Base-by-base conservation (phyloP, 92 coral and sea anemone genomes). In the Pocillopora meandrina region DNA sequence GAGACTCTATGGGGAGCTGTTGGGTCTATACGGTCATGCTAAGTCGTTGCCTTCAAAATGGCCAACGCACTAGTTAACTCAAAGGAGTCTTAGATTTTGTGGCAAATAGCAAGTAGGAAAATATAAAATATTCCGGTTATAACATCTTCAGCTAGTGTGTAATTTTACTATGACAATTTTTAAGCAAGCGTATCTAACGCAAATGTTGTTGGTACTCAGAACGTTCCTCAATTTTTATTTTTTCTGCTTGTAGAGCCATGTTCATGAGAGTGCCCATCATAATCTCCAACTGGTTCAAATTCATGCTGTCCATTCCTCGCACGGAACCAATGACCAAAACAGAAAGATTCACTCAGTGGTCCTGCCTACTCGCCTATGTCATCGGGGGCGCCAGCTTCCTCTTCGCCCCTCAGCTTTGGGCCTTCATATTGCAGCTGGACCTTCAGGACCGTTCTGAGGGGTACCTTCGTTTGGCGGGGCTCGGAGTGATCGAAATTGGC, bases 291-390 rank as follows among this genome's bases (percentile, higher is more conserved):
- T 86, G 85, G 79, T 49, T 85, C 26, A 85, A 80, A 60, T 62
- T 74, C 33, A 85, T 85, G 92, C 17, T 89, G 34, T 81, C 92
- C 62, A 79, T 89, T 56, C 90, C 92, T 8, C 76, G 77, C 9
- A 23, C 35, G 2, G 9, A 65, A 36, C 90, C 90, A 36, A 69
- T 86, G 86, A 85, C 92, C 35, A 71, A 31, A 56, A 55, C 86
- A 42, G 82, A 85, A 47, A 26, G 26, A 12, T 85, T 89, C 72
- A 73, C 82, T 21, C 80, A 63, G 82, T 65, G 77, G 71, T 75
- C 90, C 19, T 83, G 56, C 17, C 23, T 80, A 35, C 8, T 85
- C 47, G 83, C 78, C 14, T 89, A 89, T 64, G 18, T 62, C 31
- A 59, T 81, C 4, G 81, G 82, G 58, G 92, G 92, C 12, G 17